Evolutionary conservation across 2,888 invertebrate species (phyloP), one percentile per base, ranked within the genome.

Genomic region (Chalcosyrphus nemorum): DNA sequence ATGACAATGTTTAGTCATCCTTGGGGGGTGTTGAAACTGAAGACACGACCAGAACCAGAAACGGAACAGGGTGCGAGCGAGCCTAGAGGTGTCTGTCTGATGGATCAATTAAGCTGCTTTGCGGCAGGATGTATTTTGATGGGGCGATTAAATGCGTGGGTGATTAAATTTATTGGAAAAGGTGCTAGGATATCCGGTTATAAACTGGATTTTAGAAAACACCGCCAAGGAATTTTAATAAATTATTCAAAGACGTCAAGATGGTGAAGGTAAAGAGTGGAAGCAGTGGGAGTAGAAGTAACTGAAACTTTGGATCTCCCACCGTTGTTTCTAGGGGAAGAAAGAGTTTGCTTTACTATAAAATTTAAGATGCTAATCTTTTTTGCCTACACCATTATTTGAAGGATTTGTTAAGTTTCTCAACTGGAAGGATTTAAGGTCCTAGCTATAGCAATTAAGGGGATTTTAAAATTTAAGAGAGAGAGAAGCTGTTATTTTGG

Each of bases 21-120:
- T 17, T n/a, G 27, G 24, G 27, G 19, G 63, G 47, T 17, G 19
- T 63, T 47, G 63, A 47, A 32, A 63, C 59, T 43, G 11, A 17
- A 27, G 29, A 17, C n/a, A n/a, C 59, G 27, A 17, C 15, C 27
- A 7, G 6, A n/a, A 11, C 6, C 32, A 7, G 3, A 5, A 32
- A 52, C 21, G 19, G 21, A 54, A n/a, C n/a, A n/a, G n/a, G n/a
- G n/a, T n/a, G n/a, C 17, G 29, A 54, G 4, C 9, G 29, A 4
- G 21, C 24, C 24, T 17, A 19, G 9, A 32, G 17, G 63, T 43
- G 27, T 17, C 15, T 43, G 27, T 17, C 15, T 43, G 59, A 59
- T 59, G 32, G 63, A 32, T 63, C 47, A 63, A 47, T 47, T 63
- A 45, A 63, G 32, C 63, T 11, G 63, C 47, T 21, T 32, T 32